These are phyloP conservation scores for Hemicordylus capensis DNA, from an alignment of 2,113 vertebrate species.

Conservation along the genomic window DNA sequence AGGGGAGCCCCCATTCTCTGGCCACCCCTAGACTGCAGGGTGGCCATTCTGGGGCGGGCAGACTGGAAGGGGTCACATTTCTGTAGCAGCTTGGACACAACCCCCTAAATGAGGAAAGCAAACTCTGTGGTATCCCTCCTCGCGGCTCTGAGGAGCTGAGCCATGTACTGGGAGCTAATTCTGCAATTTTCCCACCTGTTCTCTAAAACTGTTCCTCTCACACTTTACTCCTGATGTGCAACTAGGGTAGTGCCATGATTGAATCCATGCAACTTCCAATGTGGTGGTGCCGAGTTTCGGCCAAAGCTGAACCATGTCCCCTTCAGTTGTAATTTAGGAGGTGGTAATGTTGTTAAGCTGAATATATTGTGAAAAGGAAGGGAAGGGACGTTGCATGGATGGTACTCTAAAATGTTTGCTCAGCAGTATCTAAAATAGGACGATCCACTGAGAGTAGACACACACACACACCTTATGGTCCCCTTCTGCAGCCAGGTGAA, in stretches of 20 bases:
- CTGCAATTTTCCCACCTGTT: too few species aligned
- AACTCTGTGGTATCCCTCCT: too few species aligned
- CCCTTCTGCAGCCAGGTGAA: conserved; percentile 50
- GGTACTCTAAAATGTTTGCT: conserved; percentile 40
- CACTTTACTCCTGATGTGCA: not conserved
- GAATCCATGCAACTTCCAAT: not conserved
- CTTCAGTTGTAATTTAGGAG: not conserved
- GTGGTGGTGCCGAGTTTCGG: too few species aligned
- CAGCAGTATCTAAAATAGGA: conserved; percentile 66
- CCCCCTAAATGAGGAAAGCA: too few species aligned
- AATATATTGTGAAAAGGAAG: not conserved
- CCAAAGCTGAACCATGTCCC: not conserved
- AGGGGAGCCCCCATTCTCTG: too few species aligned
- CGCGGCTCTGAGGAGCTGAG: too few species aligned
- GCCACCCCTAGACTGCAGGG: too few species aligned
- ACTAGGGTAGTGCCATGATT: not conserved
- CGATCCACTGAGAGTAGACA: conserved; percentile 34
- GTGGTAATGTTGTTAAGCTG: not conserved
- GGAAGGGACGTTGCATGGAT: conserved; percentile 6
- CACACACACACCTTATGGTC: conserved; percentile 18
- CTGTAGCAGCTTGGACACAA: too few species aligned
- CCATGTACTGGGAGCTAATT: too few species aligned
- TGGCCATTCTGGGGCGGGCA: too few species aligned
- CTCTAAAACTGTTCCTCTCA: too few species aligned
- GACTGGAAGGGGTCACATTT: too few species aligned